phyloP scores from a whole-genome alignment of 1,140 invertebrate genomes.

The Zaprionus taronus region DNA sequence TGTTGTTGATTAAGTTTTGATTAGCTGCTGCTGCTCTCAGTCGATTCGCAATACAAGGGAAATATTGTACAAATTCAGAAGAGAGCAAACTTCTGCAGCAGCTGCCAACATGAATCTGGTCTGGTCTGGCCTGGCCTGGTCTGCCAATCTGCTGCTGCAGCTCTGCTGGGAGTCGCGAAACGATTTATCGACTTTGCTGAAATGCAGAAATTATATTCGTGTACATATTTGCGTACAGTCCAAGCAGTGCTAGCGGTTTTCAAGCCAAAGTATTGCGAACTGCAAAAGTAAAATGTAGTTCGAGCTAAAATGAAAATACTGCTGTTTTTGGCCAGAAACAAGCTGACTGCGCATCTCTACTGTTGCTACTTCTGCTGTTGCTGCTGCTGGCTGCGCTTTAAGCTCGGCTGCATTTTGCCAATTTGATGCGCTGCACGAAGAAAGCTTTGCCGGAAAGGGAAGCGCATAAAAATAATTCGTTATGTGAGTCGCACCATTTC shows the following conservation, averaged over 20 bases:
- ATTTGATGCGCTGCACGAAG: conserved; percentile 42
- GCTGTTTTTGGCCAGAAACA: background rate
- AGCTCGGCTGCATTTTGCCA: conserved; percentile 52
- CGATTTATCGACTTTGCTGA: conserved; percentile 49
- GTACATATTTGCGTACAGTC: conserved; percentile 30
- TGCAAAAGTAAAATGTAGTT: background rate
- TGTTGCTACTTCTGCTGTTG: background rate
- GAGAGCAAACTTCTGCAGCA: conserved; percentile 21
- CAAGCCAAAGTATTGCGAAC: background rate
- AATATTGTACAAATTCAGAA: background rate
- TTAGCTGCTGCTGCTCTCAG: conserved; percentile 41
- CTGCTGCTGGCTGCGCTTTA: conserved; percentile 24
- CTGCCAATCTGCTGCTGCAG: background rate
- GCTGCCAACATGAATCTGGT: background rate
- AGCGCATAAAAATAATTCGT: conserved; percentile 57
- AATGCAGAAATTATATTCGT: conserved; percentile 43
- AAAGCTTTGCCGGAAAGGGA: conserved; percentile 10
- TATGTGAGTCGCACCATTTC: conserved; percentile 45
- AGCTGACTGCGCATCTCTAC: background rate
- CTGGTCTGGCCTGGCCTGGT: background rate
- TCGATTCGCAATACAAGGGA: conserved; percentile 10
- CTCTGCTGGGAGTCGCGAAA: conserved; percentile 18
- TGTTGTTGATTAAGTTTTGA: conserved; percentile 71
- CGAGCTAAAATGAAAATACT: background rate
- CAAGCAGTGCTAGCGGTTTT: background rate